These are phyloP conservation scores for Phycodurus eques DNA, from an alignment of 2,113 vertebrate species.

Conservation along the genomic window DNA sequence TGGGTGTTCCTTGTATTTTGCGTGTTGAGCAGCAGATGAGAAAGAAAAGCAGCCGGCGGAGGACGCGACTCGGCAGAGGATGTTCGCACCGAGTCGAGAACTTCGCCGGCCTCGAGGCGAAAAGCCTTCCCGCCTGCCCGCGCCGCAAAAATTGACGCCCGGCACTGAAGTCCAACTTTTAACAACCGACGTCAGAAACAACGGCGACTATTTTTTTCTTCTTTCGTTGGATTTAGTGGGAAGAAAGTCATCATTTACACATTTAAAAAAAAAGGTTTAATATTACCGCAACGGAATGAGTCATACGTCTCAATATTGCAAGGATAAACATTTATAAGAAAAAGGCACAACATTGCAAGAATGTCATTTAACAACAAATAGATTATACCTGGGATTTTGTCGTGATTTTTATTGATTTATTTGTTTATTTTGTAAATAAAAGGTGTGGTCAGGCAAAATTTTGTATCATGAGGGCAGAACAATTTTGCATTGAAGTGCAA, in stretches of 20 bases:
- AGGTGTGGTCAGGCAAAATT: too few species aligned
- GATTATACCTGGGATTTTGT: too few species aligned
- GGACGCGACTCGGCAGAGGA: background rate
- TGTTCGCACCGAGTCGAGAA: slow-evolving; percentile 12
- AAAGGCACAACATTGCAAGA: too few species aligned
- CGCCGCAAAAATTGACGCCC: background rate
- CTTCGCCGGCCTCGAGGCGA: background rate
- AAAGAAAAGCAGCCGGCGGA: slow-evolving; percentile 8
- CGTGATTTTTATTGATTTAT: too few species aligned
- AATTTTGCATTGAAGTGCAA: too few species aligned
- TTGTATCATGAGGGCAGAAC: too few species aligned
- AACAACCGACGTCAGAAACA: background rate
- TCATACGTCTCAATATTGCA: too few species aligned
- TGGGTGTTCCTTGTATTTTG: background rate
- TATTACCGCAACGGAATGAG: background rate
- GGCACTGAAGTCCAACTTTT: slow-evolving; percentile 1
- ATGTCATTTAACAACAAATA: too few species aligned
- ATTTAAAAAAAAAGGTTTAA: background rate
- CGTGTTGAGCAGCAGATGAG: background rate
- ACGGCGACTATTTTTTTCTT: background rate
- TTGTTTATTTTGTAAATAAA: too few species aligned
- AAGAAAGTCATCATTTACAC: background rate
- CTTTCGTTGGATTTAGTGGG: background rate
- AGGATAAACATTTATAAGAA: too few species aligned
- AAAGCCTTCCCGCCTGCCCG: background rate